These are phyloP conservation scores for Xanthia icteritia DNA, from an alignment of 2,888 invertebrate species.

Conservation along the genomic window DNA sequence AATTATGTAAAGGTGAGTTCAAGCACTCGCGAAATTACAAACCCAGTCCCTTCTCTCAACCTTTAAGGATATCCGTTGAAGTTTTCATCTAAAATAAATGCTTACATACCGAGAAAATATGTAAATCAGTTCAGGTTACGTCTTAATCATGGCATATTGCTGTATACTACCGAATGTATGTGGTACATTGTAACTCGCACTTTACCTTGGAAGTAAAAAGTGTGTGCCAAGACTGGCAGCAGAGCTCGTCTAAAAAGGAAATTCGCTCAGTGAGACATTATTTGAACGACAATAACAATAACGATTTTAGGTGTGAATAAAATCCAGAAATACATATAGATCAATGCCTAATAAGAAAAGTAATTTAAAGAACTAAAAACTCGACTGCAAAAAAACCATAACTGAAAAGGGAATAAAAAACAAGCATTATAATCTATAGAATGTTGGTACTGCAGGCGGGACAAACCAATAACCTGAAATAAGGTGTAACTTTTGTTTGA, in stretches of 20 bases:
- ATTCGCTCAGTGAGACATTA: neutral
- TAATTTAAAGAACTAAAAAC: too few relatives aligned
- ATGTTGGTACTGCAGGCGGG: too few relatives aligned
- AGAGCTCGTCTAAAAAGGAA: neutral
- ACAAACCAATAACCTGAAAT: too few relatives aligned
- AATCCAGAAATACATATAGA: neutral
- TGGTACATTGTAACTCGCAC: neutral
- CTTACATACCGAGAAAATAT: conserved; percentile 3
- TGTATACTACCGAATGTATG: neutral
- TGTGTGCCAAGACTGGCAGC: neutral
- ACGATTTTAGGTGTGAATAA: neutral
- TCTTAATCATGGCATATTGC: neutral
- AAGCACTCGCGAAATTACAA: conserved; percentile 64
- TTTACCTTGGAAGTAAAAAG: neutral
- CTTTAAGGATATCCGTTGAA: conserved; percentile 63
- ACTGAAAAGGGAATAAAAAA: too few relatives aligned
- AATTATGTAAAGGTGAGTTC: conserved; percentile 72
- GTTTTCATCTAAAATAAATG: conserved; percentile 13
- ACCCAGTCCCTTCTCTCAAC: conserved; percentile 70
- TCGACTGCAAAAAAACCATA: too few relatives aligned
- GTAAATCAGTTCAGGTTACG: neutral
- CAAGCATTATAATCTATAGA: too few relatives aligned
- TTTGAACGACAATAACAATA: neutral
- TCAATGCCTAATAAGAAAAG: neutral
- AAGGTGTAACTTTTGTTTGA: too few relatives aligned